Evolutionary conservation across 2,888 invertebrate genomes (phyloP).

Genomic region (Microplitis manilae): DNA sequence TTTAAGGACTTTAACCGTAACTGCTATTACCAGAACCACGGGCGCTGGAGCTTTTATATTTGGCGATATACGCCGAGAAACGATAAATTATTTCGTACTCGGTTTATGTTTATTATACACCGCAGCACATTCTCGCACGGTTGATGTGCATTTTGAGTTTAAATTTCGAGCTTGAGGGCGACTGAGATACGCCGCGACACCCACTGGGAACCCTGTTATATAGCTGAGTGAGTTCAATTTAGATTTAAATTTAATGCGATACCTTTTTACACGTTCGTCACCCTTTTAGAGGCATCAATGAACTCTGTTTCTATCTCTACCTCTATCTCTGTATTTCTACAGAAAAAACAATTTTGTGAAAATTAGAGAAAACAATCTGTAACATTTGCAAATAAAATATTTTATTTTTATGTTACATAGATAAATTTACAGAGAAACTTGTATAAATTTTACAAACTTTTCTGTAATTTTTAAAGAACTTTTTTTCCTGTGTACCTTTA

Average conservation of each 20-base stretch:
- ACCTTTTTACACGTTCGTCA: conserved; percentile 1
- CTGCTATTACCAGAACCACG: neutral
- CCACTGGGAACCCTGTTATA: neutral
- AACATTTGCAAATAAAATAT: too few species aligned
- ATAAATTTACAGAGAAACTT: too few species aligned
- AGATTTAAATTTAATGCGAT: conserved; percentile 22
- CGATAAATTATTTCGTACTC: conserved; percentile 12
- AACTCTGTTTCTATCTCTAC: conserved; percentile 41
- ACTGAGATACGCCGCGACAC: neutral
- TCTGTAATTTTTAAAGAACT: too few species aligned
- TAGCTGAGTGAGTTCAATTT: conserved; percentile 21
- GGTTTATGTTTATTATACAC: conserved; percentile 5
- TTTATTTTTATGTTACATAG: too few species aligned
- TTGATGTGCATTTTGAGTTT: conserved; percentile 8
- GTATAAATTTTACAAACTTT: too few species aligned
- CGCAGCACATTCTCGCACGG: neutral
- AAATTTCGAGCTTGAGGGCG: neutral
- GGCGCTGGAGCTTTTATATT: neutral
- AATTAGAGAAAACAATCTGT: too few species aligned
- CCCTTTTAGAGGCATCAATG: conserved; percentile 31
- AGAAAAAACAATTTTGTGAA: too few species aligned
- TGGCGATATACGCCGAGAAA: neutral
- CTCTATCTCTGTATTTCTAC: neutral
- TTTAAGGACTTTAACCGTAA: neutral
- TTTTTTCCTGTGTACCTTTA: too few species aligned